Evolutionary conservation across 2,113 vertebrate genomes (phyloP), one percentile per base, ranked within the genome.

Genomic region (Okapia johnstoni): DNA sequence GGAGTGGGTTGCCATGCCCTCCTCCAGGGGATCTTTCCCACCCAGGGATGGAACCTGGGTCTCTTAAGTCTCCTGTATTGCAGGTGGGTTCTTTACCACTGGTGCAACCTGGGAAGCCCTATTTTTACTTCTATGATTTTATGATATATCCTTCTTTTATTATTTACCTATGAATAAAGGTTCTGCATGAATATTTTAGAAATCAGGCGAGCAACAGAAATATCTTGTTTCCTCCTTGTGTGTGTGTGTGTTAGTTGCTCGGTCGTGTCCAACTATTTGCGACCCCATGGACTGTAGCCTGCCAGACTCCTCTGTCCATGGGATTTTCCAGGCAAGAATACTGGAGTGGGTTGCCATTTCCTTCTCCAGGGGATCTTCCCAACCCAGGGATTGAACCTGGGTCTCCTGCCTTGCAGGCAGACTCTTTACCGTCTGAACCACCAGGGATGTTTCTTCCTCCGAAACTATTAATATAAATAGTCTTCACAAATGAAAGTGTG

Each of bases 101-200:
- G 10, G n/a, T 70, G n/a, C 19, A 70, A 70, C 66, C 66, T 70
- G 19, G n/a, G 66, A 70, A 70, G 66, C 21, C 66, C 9, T 36
- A 5, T 16, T 85, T 98, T 97, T 97, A 79, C 3, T 85, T 95
- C 94, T 21, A 2, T 90, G 14, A 43, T 25, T 21, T 54, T 81
- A 63, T 61, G 19, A 28, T 70, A 19, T 54, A 95, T 97, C 94
- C 5, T 87, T 95, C 93, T 15, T 6, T 95, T 40, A 25, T 19
- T 48, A 30, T 36, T 17, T 0, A 1, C 23, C 17, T 97, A 36
- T 90, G 63, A 92, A 28, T 40, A 30, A 88, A 86, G 86, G 73
- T 36, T 57, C 36, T 60, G 11, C 58, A 52, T 50, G 90, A 52
- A 80, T 43, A 73, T 94, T 90, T 85, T 85, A 90, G 87, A 66